A percentile compares a stretch with the other conserved stretches of the same genome.
These are phyloP conservation scores for Zoroaster sp. DNA, from an alignment of 53 echinoderm and acorn worm species.

Conservation along the genomic window DNA sequence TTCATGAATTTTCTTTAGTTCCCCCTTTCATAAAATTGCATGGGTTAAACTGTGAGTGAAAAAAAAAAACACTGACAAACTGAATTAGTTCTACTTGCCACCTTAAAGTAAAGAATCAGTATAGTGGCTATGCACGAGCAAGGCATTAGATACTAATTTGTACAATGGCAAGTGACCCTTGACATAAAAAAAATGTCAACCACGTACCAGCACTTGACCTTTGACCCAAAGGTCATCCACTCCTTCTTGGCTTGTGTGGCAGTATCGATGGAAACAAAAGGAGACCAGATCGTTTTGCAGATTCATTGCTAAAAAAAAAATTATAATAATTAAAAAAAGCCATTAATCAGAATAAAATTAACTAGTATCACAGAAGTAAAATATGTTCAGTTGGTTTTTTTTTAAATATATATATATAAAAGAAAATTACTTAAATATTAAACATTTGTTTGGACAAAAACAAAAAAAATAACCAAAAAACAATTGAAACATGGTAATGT, in stretches of 20 bases:
- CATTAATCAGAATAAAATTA: conserved; percentile 41
- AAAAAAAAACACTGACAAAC: neutral
- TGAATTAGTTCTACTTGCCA: neutral
- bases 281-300: neutral
- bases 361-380: conserved; percentile 60
- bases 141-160: conserved; percentile 43
- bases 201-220: conserved; percentile 13
- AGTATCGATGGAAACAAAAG: conserved; percentile 43
- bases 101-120: conserved; percentile 23
- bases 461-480: neutral
- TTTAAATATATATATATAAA: conserved; percentile 61
- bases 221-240: conserved; percentile 9
- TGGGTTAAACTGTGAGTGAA: conserved; percentile 3
- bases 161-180: conserved; percentile 27
- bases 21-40: conserved; percentile 11
- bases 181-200: conserved; percentile 45
- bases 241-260: conserved; percentile 28
- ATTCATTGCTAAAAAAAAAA: conserved; percentile 46
- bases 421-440: conserved; percentile 62
- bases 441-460: conserved; percentile 50
- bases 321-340: conserved; percentile 21
- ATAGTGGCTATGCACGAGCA: conserved; percentile 16
- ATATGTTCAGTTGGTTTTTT: conserved; percentile 56
- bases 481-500: conserved; percentile 15
- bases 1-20: neutral